Evolutionary conservation across 2,113 vertebrate genomes (phyloP).

Genomic region (Cisticola juncidis): DNA sequence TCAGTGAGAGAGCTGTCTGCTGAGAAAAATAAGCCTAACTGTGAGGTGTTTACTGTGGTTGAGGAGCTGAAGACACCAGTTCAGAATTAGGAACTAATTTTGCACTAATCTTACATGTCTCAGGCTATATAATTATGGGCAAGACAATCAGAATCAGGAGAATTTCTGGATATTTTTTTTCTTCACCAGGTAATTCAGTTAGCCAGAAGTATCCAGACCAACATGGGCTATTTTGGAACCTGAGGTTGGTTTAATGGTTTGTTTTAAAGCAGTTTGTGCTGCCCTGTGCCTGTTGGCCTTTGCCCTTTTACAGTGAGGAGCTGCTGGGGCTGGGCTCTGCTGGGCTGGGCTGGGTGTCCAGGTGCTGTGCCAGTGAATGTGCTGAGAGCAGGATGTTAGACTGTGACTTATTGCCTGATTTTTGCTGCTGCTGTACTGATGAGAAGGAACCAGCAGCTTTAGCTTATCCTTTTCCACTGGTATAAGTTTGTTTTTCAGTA

Average conservation of each 20-base stretch:
- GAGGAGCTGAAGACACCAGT: neutral
- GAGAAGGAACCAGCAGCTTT: neutral
- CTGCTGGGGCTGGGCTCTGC: neutral
- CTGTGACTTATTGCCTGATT: neutral
- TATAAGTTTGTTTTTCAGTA: neutral
- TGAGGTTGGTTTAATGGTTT: neutral
- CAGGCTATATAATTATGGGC: neutral
- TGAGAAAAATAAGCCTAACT: neutral
- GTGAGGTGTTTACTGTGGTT: neutral
- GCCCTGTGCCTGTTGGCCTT: neutral
- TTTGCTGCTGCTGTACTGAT: neutral
- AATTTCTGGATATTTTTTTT: neutral
- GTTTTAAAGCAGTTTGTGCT: neutral
- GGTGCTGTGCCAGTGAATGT: neutral
- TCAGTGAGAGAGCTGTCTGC: neutral
- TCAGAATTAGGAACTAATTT: neutral
- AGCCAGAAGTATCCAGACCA: neutral
- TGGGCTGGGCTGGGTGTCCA: neutral
- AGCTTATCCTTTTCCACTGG: neutral
- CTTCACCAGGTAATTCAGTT: neutral
- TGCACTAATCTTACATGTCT: neutral
- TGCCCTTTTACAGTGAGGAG: neutral
- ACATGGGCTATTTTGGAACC: neutral
- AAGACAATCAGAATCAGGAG: neutral
- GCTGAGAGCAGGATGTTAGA: neutral